Percentiles rank a stretch among this genome's conserved stretches.
phyloP scores from a whole-genome alignment of 2,797 vertebrate species.

The Clarias pachynema region DNA sequence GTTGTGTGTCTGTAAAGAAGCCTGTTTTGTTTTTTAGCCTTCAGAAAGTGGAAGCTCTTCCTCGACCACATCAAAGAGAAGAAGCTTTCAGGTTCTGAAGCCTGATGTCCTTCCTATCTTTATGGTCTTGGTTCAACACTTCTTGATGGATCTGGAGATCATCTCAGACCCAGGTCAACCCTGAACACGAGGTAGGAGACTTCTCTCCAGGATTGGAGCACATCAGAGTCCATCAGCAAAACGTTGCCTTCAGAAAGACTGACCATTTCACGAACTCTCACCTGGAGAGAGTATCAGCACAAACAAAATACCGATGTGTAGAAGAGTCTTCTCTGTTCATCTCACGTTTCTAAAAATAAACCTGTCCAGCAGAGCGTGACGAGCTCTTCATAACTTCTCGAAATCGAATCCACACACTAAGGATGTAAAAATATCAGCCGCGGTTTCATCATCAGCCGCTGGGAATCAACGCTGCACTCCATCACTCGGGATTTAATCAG shows the following conservation, averaged over 20 bases:
- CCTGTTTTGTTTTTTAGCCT: no score
- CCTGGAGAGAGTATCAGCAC: not conserved
- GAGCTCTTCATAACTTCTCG: not conserved
- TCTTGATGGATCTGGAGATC: not conserved
- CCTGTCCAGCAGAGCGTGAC: not conserved
- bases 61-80: no score
- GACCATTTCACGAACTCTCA: not conserved
- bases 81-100: no score
- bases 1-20: no score
- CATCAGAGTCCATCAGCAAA: not conserved
- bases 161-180: not conserved
- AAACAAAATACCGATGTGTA: no score
- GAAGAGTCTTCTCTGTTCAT: not conserved
- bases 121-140: not conserved
- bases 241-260: not conserved
- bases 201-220: not conserved
- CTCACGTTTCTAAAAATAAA: not conserved
- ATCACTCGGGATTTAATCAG: conserved; percentile 19
- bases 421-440: conserved; percentile 19
- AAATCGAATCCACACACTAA: not conserved
- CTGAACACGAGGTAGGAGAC: not conserved
- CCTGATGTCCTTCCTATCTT: not conserved
- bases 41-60: no score
- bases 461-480: conserved; percentile 9
- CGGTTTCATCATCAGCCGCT: conserved; percentile 8